A percentile compares a stretch with the other conserved stretches of the same genome.
Conservation (phyloP, 2,113 vertebrate genomes). For the Neofelis nebulosa region DNA sequence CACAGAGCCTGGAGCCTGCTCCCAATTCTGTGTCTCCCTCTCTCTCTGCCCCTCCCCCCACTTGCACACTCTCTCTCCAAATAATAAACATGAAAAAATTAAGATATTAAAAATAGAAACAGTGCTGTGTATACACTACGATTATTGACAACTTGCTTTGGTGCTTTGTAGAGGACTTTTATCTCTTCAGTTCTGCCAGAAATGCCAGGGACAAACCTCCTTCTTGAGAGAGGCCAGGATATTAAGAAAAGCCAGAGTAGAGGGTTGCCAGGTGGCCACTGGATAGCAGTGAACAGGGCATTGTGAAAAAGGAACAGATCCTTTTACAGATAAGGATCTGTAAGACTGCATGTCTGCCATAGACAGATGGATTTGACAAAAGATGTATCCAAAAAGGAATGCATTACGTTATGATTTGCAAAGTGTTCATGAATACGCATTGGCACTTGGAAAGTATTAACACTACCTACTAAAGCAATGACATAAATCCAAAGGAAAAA, state of each 20-base stretch:
- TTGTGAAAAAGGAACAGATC: neutral
- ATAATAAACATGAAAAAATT: too few relatives aligned
- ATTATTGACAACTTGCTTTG: neutral
- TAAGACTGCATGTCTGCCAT: conserved; percentile 36
- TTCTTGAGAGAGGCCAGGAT: neutral
- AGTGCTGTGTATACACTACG: neutral
- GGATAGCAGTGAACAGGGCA: neutral
- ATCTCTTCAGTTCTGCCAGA: neutral
- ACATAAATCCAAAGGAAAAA: conserved; percentile 58
- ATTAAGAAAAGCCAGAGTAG: neutral
- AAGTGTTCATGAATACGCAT: conserved; percentile 51
- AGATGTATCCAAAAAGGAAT: conserved; percentile 67
- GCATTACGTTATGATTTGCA: conserved; percentile 60
- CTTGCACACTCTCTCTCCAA: too few relatives aligned
- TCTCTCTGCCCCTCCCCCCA: too few relatives aligned
- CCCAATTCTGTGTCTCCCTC: too few relatives aligned
- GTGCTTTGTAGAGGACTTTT: neutral
- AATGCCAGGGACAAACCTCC: neutral
- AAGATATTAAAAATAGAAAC: neutral
- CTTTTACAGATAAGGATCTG: conserved; percentile 52
- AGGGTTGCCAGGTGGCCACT: neutral
- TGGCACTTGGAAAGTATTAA: conserved; percentile 68
- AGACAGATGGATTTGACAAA: conserved; percentile 72
- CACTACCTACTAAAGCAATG: conserved; percentile 59
- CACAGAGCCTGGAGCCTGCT: too few relatives aligned